Evolutionary conservation across 2,888 invertebrate genomes (phyloP).

Genomic region (Apodemia mormo): DNA sequence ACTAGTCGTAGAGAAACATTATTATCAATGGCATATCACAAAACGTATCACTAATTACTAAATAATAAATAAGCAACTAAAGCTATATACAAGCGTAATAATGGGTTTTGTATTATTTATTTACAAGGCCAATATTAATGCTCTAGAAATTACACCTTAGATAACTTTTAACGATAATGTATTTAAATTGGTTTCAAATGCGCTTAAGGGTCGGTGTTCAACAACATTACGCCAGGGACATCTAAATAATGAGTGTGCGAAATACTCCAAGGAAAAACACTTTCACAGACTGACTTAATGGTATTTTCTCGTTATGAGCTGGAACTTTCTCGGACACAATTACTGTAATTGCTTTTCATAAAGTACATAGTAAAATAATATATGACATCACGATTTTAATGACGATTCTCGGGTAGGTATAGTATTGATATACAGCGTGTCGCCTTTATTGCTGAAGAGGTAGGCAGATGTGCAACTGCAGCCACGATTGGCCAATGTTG

Average conservation of each 20-base stretch:
- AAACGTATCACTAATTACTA: too few relatives aligned
- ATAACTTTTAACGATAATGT: not conserved
- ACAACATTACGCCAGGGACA: constrained; percentile 6
- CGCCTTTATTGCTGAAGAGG: not conserved
- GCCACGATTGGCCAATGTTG: too few relatives aligned
- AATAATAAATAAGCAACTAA: too few relatives aligned
- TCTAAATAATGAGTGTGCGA: constrained; percentile 11
- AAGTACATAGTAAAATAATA: not conserved
- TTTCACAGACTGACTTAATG: constrained; percentile 8
- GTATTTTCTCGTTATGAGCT: constrained; percentile 4
- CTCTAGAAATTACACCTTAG: not conserved
- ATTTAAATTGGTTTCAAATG: constrained; percentile 1
- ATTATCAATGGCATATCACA: too few relatives aligned
- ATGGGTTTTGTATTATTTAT: not conserved
- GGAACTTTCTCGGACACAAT: constrained; percentile 3
- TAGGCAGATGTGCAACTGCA: not conserved
- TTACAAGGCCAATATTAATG: not conserved
- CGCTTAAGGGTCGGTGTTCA: not conserved
- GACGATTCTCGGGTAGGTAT: not conserved
- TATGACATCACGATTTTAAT: too few relatives aligned
- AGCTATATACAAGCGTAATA: too few relatives aligned
- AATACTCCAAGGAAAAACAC: constrained; percentile 15
- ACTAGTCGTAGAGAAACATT: too few relatives aligned
- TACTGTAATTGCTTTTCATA: constrained; percentile 7
- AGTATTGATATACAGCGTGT: not conserved